Evolutionary conservation across 1,140 invertebrate genomes (phyloP).

Genomic region (Geopemphigus sp.): DNA sequence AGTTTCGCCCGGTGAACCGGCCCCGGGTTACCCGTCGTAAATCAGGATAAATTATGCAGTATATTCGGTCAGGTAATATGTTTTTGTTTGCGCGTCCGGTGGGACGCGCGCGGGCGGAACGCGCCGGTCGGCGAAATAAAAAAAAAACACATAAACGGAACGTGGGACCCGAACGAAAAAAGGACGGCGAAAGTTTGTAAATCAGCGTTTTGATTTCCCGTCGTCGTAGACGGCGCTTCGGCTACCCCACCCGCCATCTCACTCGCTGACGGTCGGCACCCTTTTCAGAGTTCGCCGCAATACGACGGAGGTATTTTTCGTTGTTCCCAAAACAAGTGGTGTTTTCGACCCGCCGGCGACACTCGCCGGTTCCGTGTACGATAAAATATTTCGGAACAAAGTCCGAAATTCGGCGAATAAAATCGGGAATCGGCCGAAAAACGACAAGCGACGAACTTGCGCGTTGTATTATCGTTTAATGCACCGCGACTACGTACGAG

Average conservation of each 20-base stretch:
- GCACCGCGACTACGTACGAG: no score
- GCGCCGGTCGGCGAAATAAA: background rate
- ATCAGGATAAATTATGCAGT: constrained; percentile 26
- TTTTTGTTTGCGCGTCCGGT: background rate
- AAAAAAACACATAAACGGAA: background rate
- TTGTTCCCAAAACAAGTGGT: background rate
- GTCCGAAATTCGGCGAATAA: background rate
- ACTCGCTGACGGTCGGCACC: background rate
- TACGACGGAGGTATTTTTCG: constrained; percentile 6
- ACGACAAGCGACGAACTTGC: no score
- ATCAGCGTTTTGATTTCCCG: constrained; percentile 28
- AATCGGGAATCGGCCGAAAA: no score
- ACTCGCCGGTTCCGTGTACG: background rate
- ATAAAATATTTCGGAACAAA: background rate
- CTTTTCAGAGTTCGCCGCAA: background rate
- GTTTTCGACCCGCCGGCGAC: background rate
- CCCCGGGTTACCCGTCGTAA: constrained; percentile 1
- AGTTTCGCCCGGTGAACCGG: background rate
- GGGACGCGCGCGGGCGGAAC: background rate
- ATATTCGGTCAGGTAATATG: constrained; percentile 19
- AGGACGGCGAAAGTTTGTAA: constrained; percentile 11
- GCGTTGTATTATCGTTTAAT: no score
- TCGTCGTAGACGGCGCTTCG: background rate
- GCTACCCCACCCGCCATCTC: background rate
- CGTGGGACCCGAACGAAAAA: no score